These are phyloP conservation scores for Ooceraea biroi DNA, from an alignment of 1,140 invertebrate genomes.

Conservation along the genomic window DNA sequence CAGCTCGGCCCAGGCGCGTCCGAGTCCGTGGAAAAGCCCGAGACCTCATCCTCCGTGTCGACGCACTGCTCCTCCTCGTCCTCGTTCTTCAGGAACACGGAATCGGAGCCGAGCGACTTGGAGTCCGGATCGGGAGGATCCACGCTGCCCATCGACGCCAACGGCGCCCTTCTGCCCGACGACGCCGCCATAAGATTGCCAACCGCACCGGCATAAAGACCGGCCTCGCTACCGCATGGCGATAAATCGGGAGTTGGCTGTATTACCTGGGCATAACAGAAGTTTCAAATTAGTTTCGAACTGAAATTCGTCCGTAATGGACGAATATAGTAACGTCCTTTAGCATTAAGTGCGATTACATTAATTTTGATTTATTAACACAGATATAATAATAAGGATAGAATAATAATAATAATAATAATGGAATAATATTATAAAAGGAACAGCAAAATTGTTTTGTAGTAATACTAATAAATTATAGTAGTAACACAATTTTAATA, in stretches of 20 bases:
- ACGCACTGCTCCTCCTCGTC: slow-evolving; percentile 87
- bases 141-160: slow-evolving; percentile 92
- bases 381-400: too few species aligned
- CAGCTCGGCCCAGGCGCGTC: slow-evolving; percentile 86
- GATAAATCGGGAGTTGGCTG: slow-evolving; percentile 92
- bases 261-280: slow-evolving; percentile 86
- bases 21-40: slow-evolving; percentile 93
- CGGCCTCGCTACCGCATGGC: slow-evolving; percentile 91
- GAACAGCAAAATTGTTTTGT: not conserved
- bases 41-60: slow-evolving; percentile 92
- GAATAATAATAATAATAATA: too few species aligned
- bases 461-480: too few species aligned
- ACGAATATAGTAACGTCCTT: not conserved
- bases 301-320: not conserved
- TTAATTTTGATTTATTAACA: not conserved
- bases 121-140: slow-evolving; percentile 89
- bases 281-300: not conserved
- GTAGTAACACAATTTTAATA: not conserved
- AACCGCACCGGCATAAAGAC: slow-evolving; percentile 83
- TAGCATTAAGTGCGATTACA: not conserved
- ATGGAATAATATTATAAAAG: too few species aligned
- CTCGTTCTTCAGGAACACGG: slow-evolving; percentile 88
- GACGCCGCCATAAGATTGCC: slow-evolving; percentile 57
- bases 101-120: slow-evolving; percentile 89
- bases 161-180: slow-evolving; percentile 87